Percentiles rank a stretch among this genome's conserved stretches.
These are phyloP conservation scores for Drosophila ogumai DNA, from an alignment of 1,140 invertebrate species.

Conservation along the genomic window DNA sequence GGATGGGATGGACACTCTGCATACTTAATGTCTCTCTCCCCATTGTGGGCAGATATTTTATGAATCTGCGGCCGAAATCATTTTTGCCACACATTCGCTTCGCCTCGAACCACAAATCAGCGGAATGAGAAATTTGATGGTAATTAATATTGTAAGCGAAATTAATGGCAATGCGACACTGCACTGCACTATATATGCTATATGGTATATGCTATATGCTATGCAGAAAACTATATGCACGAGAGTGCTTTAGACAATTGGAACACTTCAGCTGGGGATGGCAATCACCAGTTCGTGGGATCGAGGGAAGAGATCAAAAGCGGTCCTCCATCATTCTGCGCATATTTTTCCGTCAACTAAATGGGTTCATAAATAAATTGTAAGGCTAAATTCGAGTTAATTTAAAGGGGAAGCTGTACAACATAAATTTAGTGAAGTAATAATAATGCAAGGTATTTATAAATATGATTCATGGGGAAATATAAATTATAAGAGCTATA, in stretches of 20 bases:
- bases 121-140: slow-evolving; percentile 80
- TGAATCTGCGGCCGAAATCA: slow-evolving; percentile 72
- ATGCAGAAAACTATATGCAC: slow-evolving; percentile 4
- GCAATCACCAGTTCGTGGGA: slow-evolving; percentile 34
- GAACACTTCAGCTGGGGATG: slow-evolving; percentile 44
- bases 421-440: neutral
- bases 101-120: slow-evolving; percentile 70
- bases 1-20: slow-evolving; percentile 33
- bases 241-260: slow-evolving; percentile 44
- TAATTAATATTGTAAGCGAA: slow-evolving; percentile 81
- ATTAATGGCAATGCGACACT: slow-evolving; percentile 64
- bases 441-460: neutral
- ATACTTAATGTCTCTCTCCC: slow-evolving; percentile 68
- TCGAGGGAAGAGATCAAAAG: slow-evolving; percentile 41
- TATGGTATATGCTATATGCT: neutral
- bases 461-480: neutral
- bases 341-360: slow-evolving; percentile 25
- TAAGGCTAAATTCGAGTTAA: neutral
- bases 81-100: slow-evolving; percentile 72
- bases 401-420: neutral
- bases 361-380: slow-evolving; percentile 12
- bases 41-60: slow-evolving; percentile 72
- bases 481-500: neutral
- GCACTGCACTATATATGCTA: slow-evolving; percentile 9
- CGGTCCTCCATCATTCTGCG: slow-evolving; percentile 25